Evolutionary conservation across 2,113 vertebrate genomes (phyloP), one percentile per base, ranked within the genome.

Genomic region (Condylura cristata): DNA sequence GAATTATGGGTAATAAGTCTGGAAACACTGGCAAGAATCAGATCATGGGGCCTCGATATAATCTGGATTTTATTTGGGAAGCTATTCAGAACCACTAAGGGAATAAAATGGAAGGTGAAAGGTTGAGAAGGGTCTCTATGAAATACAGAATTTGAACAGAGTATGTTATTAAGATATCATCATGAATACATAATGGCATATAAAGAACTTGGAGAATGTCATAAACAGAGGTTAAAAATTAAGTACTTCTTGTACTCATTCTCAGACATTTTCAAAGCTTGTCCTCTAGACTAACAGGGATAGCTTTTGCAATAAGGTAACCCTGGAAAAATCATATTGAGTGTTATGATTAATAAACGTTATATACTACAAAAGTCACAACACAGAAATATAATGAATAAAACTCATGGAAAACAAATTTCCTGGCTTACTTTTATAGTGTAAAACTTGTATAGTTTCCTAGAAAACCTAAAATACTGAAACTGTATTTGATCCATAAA

Each of bases 401-500:
- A 90, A 82, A 85, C 17, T 94, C 72, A 71, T 11, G 4, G 3
- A 39, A 91, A 91, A 92, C 28, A 66, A 81, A 89, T 80, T 60
- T 70, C 13, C 22, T 86, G 34, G 7, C 39, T 83, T 85, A 66
- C 37, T 51, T 66, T 60, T 63, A 83, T 3, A 87, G 48, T 56
- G 20, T 24, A 6, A 74, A 96, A 61, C 46, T n/a, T n/a, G n/a
- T n/a, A n/a, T n/a, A n/a, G 92, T 91, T 56, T 2, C 83, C 2
- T 91, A n/a, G 28, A 11, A 94, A 92, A 86, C 26, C 3, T 46
- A 72, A 93, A 95, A 68, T 39, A 63, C 14, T 74, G 12, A 22
- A 63, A 82, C 11, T 60, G 48, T 37, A 14, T 22, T 74, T 86
- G 51, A 80, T 11, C 60, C 14, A 46, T 11, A 20, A 1, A 2